Base-by-base conservation (phyloP, 37 sponge, comb jelly and placozoan genomes). In the Spongilla lacustris region DNA sequence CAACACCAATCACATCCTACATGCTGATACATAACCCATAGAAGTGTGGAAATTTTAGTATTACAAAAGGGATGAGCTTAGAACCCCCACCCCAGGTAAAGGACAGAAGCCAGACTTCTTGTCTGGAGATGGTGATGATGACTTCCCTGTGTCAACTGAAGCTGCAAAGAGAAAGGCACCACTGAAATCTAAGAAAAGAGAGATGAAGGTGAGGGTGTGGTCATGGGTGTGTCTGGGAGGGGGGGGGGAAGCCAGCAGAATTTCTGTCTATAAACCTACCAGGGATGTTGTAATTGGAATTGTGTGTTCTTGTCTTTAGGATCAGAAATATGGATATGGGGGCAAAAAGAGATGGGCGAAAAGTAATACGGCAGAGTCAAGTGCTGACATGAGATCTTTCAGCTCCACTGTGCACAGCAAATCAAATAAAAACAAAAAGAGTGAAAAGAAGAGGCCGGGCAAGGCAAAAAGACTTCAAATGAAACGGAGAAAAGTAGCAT, bases 331-430 rank as follows among this genome's bases (percentile, higher is more conserved):
- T 94, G 94, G 94, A 0, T 91, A 89, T 83, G 94, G 94, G 68
- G 94, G 97, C 17, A 91, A 75, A 77, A 96, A 91, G 83, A 66
- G 75, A 22, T 79, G 92, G 50, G 10, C 32, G 74, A 96, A 94
- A 86, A 91, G 90, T 26, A 96, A 96, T 78, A 89, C 97, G 13
- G 89, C 97, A 23, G 78, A 70, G 27, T 96, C 97, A n/a, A 76
- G 83, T 80, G 92, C 94, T 24, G 97, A 96, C 85, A 96, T 94
- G 97, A 76, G 82, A 14, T 35, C 50, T 5, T 96, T 96, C 92
- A 88, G 67, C 5, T 66, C 94, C 0, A 71, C 41, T 4, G 87
- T 75, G 68, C 86, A 88, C 69, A 86, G 92, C 75, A 69, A 74
- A 67, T 24, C 73, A 27, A 68, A 13, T 72, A 41, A 74, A 29